These are phyloP conservation scores for Poecilia velifera DNA, from an alignment of 2,797 vertebrate species.

Conservation along the genomic window DNA sequence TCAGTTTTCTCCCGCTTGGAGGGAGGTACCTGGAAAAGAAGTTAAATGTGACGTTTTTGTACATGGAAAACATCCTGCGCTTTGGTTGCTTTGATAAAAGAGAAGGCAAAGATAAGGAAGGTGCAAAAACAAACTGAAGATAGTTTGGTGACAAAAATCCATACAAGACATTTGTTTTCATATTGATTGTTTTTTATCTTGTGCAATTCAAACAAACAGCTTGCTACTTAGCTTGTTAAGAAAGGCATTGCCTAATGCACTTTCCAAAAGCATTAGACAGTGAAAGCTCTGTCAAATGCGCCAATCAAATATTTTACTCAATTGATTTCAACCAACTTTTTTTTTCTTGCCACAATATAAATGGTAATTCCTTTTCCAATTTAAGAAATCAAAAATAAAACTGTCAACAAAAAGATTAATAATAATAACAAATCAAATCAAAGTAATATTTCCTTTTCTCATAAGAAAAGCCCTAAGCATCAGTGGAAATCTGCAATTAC, in stretches of 20 bases:
- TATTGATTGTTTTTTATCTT: not conserved
- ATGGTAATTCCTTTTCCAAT: not conserved
- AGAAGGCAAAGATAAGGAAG: not conserved
- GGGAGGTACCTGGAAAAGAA: slow-evolving; percentile 74
- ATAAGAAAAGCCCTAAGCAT: not conserved
- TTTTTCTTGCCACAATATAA: not conserved
- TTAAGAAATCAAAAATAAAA: not conserved
- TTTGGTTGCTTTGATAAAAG: not conserved
- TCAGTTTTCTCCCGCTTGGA: slow-evolving; percentile 86
- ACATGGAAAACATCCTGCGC: not conserved
- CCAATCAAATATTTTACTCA: no score
- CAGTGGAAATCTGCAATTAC: not conserved
- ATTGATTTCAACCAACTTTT: not conserved
- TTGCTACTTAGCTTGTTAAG: not conserved
- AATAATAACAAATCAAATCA: not conserved
- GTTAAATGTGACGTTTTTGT: not conserved
- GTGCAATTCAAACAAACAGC: not conserved
- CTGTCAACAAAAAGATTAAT: not conserved
- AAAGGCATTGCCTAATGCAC: not conserved
- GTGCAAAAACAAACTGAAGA: not conserved
- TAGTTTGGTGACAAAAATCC: not conserved
- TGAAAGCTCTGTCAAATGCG: no score
- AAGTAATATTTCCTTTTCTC: not conserved
- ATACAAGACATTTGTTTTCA: not conserved
- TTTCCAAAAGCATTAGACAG: not conserved